These are phyloP conservation scores for Trinorchestia longiramus DNA, from an alignment of 1,140 invertebrate species.

Conservation along the genomic window DNA sequence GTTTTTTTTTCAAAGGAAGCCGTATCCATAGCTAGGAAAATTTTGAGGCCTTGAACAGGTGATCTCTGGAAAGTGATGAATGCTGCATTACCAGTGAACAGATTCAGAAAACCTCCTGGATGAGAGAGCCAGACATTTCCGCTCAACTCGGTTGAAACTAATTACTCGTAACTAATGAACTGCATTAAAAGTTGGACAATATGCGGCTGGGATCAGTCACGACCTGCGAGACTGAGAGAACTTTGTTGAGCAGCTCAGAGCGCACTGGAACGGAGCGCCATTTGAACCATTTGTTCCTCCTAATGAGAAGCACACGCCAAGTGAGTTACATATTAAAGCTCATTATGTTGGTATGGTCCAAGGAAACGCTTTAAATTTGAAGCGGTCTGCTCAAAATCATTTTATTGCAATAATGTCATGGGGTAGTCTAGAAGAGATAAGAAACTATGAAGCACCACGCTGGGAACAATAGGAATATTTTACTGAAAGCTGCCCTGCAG, in stretches of 20 bases:
- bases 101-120: background rate
- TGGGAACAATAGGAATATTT: background rate
- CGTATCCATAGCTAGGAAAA: background rate
- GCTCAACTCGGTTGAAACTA: background rate
- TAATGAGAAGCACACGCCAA: background rate
- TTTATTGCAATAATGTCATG: background rate
- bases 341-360: background rate
- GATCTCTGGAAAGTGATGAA: background rate
- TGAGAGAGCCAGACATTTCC: background rate
- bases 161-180: conserved; percentile 46
- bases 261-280: background rate
- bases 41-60: background rate
- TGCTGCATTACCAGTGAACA: background rate
- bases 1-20: background rate
- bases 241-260: background rate
- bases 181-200: conserved; percentile 1
- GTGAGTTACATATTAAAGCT: background rate
- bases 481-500: background rate
- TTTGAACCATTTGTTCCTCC: background rate
- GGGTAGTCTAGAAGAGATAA: background rate
- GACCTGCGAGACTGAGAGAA: background rate
- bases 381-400: background rate
- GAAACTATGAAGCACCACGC: background rate
- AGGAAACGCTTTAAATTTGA: background rate
- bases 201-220: background rate